These are phyloP conservation scores for Agonopterix heracliana DNA, from an alignment of 2,888 invertebrate genomes.

Conservation along the genomic window DNA sequence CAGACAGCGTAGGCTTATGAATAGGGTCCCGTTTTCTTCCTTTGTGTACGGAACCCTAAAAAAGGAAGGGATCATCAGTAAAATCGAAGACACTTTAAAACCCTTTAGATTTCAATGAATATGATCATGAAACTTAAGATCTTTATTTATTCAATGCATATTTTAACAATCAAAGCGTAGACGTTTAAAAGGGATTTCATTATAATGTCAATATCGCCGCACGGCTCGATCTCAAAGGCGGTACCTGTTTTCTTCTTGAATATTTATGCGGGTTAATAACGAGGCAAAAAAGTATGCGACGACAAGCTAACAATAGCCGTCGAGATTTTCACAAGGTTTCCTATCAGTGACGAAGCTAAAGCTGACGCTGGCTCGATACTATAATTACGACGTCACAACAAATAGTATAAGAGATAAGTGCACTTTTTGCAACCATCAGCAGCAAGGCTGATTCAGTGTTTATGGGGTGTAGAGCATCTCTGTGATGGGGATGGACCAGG, in stretches of 20 bases:
- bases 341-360: slow-evolving; percentile 23
- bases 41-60: too few relatives aligned
- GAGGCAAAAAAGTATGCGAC: slow-evolving; percentile 33
- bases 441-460: too few relatives aligned
- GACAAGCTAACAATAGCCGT: slow-evolving; percentile 39
- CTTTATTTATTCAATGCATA: slow-evolving; percentile 43
- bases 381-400: slow-evolving; percentile 33
- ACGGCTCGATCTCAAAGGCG: slow-evolving; percentile 38
- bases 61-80: background rate
- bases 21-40: too few relatives aligned
- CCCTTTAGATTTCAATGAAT: slow-evolving; percentile 16
- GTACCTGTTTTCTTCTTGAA: slow-evolving; percentile 45
- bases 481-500: too few relatives aligned
- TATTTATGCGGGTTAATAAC: slow-evolving; percentile 52
- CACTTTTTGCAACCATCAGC: too few relatives aligned
- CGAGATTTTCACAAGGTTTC: slow-evolving; percentile 30
- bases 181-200: slow-evolving; percentile 44
- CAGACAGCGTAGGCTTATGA: too few relatives aligned
- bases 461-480: too few relatives aligned
- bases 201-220: slow-evolving; percentile 49
- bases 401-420: too few relatives aligned
- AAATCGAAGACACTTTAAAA: slow-evolving; percentile 19
- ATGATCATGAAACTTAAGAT: slow-evolving; percentile 14
- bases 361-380: slow-evolving; percentile 24
- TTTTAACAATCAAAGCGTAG: slow-evolving; percentile 44